A percentile compares a stretch with the other conserved stretches of the same genome.
Conservation (phyloP, 2,113 vertebrate genomes). For the Tachycineta bicolor region DNA sequence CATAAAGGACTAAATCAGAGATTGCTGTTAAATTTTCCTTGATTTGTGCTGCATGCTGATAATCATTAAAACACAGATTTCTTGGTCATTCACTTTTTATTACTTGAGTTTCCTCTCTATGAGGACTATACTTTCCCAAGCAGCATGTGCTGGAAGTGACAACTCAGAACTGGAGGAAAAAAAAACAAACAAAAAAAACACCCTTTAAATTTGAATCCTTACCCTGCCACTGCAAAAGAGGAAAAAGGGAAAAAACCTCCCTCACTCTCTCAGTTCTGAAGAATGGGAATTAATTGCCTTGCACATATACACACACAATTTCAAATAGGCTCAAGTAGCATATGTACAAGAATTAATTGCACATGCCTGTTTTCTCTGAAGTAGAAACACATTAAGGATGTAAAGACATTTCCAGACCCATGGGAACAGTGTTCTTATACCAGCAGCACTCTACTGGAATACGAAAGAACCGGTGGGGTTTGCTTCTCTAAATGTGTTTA, state of each 20-base stretch:
- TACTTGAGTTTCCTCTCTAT: not conserved
- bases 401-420: slow-evolving; percentile 15
- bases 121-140: not conserved
- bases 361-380: not conserved
- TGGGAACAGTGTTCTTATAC: not conserved
- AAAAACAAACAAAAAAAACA: not conserved
- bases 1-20: not conserved
- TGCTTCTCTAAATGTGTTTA: not conserved
- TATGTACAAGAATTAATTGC: not conserved
- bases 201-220: not conserved
- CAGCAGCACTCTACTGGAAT: slow-evolving; percentile 4
- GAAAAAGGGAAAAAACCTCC: not conserved
- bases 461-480: not conserved
- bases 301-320: not conserved
- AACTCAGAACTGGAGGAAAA: not conserved
- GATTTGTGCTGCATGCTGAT: not conserved
- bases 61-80: not conserved
- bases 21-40: not conserved
- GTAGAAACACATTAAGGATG: slow-evolving; percentile 25
- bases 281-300: not conserved
- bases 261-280: not conserved
- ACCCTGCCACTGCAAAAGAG: not conserved
- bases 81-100: not conserved
- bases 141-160: not conserved
- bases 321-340: not conserved